phyloP scores from a whole-genome alignment of 2,797 vertebrate genomes.

The Mus caroli region DNA sequence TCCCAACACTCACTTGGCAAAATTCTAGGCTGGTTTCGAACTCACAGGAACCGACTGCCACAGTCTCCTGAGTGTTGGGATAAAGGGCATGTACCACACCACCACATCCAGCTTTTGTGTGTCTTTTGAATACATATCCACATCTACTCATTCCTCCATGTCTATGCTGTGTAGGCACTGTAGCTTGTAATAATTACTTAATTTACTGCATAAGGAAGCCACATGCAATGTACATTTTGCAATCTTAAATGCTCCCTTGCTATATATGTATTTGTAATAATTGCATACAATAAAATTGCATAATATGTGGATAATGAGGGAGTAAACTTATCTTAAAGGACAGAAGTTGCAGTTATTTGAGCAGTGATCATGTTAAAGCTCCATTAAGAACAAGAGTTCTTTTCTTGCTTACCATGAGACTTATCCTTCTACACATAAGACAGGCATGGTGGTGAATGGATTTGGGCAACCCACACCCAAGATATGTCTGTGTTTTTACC shows the following conservation, averaged over 20 bases:
- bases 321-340: neutral
- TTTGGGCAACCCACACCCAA: neutral
- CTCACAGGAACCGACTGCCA: neutral
- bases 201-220: neutral
- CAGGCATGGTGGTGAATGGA: neutral
- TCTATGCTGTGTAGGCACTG: neutral
- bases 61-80: neutral
- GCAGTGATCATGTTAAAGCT: neutral
- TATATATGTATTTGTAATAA: conserved; percentile 23
- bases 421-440: neutral
- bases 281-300: conserved; percentile 6
- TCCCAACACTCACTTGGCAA: neutral
- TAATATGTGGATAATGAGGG: neutral
- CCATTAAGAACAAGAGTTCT: conserved; percentile 3
- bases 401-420: neutral
- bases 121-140: neutral
- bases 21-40: neutral
- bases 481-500: conserved; percentile 93
- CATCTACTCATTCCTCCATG: neutral
- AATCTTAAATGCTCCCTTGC: neutral
- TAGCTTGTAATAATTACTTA: neutral
- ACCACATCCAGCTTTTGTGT: neutral
- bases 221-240: conserved; percentile 4
- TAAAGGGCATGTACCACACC: neutral
- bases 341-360: neutral